These are phyloP conservation scores for Eleginops maclovinus DNA, from an alignment of 2,113 vertebrate genomes.

Conservation along the genomic window DNA sequence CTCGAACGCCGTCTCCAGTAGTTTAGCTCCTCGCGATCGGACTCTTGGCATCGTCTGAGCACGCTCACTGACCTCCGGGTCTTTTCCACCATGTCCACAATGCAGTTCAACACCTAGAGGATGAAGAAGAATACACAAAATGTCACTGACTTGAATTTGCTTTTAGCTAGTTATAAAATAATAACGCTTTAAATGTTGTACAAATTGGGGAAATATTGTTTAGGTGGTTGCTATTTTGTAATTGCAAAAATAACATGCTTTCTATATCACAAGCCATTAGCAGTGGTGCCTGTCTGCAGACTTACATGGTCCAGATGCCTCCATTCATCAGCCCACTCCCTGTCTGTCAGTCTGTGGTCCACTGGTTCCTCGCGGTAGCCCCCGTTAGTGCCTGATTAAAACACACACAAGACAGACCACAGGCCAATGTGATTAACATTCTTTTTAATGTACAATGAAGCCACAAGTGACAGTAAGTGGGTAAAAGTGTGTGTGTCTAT, in stretches of 20 bases:
- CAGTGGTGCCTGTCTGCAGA: conserved; percentile 34
- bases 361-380: conserved; percentile 96
- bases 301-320: conserved; percentile 99
- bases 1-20: conserved; percentile 94
- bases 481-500: conserved; percentile 6
- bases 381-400: conserved; percentile 90
- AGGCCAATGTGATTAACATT: conserved; percentile 62
- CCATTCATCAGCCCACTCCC: conserved; percentile 99
- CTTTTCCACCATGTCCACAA: conserved; percentile 99
- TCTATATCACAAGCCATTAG: conserved; percentile 54
- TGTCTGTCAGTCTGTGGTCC: conserved; percentile 96
- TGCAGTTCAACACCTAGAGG: conserved; percentile 93
- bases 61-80: conserved; percentile 95
- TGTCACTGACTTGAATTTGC: background rate
- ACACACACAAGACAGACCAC: conserved; percentile 66
- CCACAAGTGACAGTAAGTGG: conserved; percentile 47
- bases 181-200: background rate
- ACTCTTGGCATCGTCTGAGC: conserved; percentile 95
- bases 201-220: background rate
- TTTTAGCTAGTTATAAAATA: no score
- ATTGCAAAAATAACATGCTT: conserved; percentile 36
- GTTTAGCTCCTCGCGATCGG: conserved; percentile 95
- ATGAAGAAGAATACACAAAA: background rate
- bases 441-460: conserved; percentile 27
- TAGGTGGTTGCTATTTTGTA: no score